Percentiles rank a stretch among this genome's conserved stretches.
Evolutionary conservation across 1,140 invertebrate species (phyloP).

Genomic region (Macrosteles quadrilineatus): DNA sequence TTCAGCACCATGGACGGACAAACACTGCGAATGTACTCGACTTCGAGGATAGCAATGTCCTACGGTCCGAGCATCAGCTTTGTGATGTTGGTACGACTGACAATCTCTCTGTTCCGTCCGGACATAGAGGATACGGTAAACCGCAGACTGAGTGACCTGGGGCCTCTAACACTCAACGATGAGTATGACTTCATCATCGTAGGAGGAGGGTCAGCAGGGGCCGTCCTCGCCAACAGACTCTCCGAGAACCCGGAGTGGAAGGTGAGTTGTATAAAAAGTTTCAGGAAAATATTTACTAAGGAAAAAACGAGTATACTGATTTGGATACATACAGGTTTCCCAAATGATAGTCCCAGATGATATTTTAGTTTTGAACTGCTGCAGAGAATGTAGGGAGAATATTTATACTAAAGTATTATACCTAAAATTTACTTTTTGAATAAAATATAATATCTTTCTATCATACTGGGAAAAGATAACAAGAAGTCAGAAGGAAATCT

Average conservation of each 20-base stretch:
- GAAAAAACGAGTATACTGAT: too few relatives aligned
- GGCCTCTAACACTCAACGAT: conserved; percentile 52
- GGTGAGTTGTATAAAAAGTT: too few relatives aligned
- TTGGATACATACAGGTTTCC: too few relatives aligned
- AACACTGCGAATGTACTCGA: conserved; percentile 1
- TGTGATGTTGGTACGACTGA: conserved; percentile 59
- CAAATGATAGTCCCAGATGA: too few relatives aligned
- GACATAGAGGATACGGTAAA: conserved; percentile 66
- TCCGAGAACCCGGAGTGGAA: conserved; percentile 69
- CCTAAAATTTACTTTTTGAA: too few relatives aligned
- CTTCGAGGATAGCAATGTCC: conserved; percentile 58
- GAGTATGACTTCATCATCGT: conserved; percentile 76
- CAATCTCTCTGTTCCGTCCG: conserved; percentile 60
- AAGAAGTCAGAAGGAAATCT: too few relatives aligned
- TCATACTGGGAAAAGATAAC: too few relatives aligned
- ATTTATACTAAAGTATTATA: too few relatives aligned
- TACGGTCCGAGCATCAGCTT: conserved; percentile 62
- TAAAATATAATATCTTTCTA: too few relatives aligned
- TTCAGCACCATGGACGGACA: not conserved
- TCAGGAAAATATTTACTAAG: too few relatives aligned
- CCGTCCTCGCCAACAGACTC: conserved; percentile 74
- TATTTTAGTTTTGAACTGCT: too few relatives aligned
- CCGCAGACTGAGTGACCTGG: conserved; percentile 54
- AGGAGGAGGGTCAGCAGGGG: conserved; percentile 81
- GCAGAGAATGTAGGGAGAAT: too few relatives aligned